phyloP scores from a whole-genome alignment of 2,113 vertebrate genomes.

The Eleginops maclovinus region DNA sequence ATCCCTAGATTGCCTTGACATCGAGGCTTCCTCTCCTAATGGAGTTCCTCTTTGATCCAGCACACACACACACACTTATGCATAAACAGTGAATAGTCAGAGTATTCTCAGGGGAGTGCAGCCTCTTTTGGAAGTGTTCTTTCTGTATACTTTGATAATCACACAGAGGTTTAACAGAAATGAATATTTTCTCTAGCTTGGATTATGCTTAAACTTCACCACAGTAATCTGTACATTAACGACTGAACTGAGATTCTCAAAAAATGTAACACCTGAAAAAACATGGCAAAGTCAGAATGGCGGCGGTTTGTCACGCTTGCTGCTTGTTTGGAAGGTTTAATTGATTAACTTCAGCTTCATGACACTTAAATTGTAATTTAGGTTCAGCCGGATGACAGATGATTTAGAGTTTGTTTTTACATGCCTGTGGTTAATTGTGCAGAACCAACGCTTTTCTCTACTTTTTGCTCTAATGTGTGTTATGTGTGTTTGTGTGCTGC shows the following conservation, averaged over 20 bases:
- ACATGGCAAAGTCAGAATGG: not conserved
- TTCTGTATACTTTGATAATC: not conserved
- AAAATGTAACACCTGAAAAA: constrained; percentile 4
- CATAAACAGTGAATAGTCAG: constrained; percentile 18
- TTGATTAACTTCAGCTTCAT: not conserved
- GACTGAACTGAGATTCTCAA: not conserved
- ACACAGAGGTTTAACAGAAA: not conserved
- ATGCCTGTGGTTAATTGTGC: not conserved
- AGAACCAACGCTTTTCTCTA: not conserved
- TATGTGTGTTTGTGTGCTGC: constrained; percentile 40
- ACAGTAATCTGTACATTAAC: not conserved
- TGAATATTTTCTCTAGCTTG: not conserved
- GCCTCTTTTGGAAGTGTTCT: not conserved
- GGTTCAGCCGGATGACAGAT: not conserved
- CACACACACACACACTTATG: not conserved
- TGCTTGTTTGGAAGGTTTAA: not conserved
- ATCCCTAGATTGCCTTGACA: not conserved
- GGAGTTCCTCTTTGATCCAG: constrained; percentile 24
- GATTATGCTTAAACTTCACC: not conserved
- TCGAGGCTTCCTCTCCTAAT: not conserved
- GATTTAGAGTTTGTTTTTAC: constrained; percentile 1
- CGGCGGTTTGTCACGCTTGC: not conserved
- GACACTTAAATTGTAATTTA: not conserved
- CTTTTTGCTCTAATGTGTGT: not conserved
- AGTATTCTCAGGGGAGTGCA: constrained; percentile 19